Conservation (phyloP, 2,888 invertebrate species). For the Nemurella pictetii region DNA sequence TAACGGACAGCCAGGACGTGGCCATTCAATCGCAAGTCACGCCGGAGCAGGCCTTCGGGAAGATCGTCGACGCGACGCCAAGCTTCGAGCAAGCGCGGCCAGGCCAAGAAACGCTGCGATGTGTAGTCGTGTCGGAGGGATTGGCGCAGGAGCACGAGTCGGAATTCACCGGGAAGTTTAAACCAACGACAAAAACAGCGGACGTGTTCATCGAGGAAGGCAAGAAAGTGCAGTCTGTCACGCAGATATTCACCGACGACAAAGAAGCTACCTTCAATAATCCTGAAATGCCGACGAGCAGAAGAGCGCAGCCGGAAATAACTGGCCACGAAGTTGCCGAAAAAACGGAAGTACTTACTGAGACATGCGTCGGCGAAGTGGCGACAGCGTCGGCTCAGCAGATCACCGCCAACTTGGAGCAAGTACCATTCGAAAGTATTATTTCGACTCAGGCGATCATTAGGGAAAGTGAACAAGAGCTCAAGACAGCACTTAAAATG, state of each 20-base stretch:
- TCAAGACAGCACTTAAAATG: constrained; percentile 43
- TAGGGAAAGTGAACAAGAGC: constrained; percentile 44
- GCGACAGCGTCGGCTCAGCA: constrained; percentile 47
- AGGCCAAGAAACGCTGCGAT: constrained; percentile 46
- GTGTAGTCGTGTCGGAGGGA: constrained; percentile 48
- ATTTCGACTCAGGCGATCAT: constrained; percentile 48
- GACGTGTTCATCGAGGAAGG: constrained; percentile 51
- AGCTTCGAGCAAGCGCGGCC: constrained; percentile 45
- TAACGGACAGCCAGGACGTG: constrained; percentile 46
- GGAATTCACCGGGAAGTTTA: constrained; percentile 49
- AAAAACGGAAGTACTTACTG: constrained; percentile 46
- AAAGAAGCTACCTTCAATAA: constrained; percentile 48
- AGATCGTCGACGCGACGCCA: constrained; percentile 42
- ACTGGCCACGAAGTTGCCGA: constrained; percentile 55
- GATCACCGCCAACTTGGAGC: constrained; percentile 45
- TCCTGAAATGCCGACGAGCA: constrained; percentile 35
- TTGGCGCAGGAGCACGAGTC: constrained; percentile 49
- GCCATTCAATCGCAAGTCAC: constrained; percentile 38
- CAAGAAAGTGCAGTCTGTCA: constrained; percentile 46
- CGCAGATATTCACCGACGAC: constrained; percentile 50
- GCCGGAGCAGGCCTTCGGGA: constrained; percentile 28
- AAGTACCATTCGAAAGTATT: constrained; percentile 45
- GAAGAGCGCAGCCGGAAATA: constrained; percentile 43
- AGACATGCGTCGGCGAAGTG: constrained; percentile 48
- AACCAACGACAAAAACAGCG: constrained; percentile 53